Evolutionary conservation across 2,113 vertebrate genomes (phyloP).

Genomic region (Varanus salvator): DNA sequence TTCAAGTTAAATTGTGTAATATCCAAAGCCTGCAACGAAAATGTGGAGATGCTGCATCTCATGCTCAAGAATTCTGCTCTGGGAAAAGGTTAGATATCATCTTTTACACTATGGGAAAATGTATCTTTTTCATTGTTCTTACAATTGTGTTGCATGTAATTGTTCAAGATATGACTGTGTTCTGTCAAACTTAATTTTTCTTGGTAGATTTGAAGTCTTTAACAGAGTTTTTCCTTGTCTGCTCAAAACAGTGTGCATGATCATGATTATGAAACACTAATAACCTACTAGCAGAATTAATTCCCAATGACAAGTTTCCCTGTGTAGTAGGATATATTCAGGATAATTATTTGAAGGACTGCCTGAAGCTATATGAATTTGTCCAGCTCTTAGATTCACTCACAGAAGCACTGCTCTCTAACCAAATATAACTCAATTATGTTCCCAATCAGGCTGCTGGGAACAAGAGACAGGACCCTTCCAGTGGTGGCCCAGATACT

Average conservation of each 20-base stretch:
- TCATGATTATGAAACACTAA: constrained; percentile 21
- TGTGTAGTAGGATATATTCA: background rate
- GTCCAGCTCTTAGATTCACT: too few species aligned
- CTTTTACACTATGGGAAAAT: background rate
- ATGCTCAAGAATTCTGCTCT: background rate
- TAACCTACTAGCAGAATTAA: constrained; percentile 29
- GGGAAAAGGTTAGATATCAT: background rate
- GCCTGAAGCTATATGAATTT: too few species aligned
- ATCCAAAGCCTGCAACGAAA: background rate
- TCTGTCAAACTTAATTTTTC: constrained; percentile 37
- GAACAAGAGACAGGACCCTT: background rate
- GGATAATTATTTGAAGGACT: too few species aligned
- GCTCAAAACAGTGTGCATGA: background rate
- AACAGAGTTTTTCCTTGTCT: constrained; percentile 4
- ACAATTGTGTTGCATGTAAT: constrained; percentile 48
- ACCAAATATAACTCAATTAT: too few species aligned
- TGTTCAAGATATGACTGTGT: constrained; percentile 13
- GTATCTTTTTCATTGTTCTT: constrained; percentile 30
- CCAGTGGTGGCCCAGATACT: background rate
- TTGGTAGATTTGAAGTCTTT: constrained; percentile 34
- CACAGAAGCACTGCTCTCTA: too few species aligned
- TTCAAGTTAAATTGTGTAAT: background rate
- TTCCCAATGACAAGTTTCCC: constrained; percentile 27
- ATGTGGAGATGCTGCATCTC: background rate
- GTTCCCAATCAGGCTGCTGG: background rate